phyloP scores from a whole-genome alignment of 1,140 invertebrate genomes.

The Drosophila arizonae region DNA sequence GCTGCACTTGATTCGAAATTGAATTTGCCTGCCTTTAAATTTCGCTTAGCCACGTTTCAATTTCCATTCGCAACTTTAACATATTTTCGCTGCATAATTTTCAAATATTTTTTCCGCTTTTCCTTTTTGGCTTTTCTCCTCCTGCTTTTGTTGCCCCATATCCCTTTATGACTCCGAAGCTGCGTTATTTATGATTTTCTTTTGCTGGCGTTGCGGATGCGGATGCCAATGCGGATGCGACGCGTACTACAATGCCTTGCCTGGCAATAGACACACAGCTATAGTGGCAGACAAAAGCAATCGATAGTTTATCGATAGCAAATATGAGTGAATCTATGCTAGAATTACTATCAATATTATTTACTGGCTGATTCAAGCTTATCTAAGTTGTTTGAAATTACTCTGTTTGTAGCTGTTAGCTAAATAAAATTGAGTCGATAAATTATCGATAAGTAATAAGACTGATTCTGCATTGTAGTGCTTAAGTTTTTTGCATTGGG shows the following conservation, averaged over 20 bases:
- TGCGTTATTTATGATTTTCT: conserved; percentile 65
- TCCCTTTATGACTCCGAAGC: conserved; percentile 52
- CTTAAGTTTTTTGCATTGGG: no score
- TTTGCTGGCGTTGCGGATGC: conserved; percentile 5
- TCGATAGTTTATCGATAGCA: no score
- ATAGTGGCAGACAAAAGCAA: no score
- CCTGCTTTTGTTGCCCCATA: neutral
- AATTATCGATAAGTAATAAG: no score
- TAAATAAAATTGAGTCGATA: no score
- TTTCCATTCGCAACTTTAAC: conserved; percentile 11
- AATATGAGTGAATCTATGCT: no score
- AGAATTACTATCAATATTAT: no score
- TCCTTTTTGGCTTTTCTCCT: conserved; percentile 3
- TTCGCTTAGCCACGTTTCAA: conserved; percentile 3
- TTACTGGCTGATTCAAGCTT: no score
- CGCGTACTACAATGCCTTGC: conserved; percentile 5
- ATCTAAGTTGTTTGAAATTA: no score
- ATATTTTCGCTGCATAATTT: conserved; percentile 2
- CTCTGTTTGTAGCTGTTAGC: no score
- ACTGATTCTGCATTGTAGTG: no score
- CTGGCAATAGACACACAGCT: no score
- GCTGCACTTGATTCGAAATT: conserved; percentile 27
- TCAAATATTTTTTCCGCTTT: conserved; percentile 9
- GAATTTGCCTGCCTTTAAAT: conserved; percentile 25
- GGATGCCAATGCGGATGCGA: conserved; percentile 4